Evolutionary conservation across 2,888 invertebrate genomes (phyloP).

Genomic region (Volucella zonaria): DNA sequence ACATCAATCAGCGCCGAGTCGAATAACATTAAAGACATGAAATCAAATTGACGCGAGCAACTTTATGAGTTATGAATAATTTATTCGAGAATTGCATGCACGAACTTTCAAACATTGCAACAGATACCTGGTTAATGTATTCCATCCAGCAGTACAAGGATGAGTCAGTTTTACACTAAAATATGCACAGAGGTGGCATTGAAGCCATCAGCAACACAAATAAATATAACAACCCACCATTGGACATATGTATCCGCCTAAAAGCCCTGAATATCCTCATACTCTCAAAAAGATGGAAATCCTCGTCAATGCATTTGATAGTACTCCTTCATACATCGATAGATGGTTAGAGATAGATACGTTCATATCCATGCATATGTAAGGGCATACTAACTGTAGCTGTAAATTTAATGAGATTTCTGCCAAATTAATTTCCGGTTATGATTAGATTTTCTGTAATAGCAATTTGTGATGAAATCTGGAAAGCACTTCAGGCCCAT

Average conservation of each 20-base stretch:
- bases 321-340: background rate
- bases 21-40: constrained; percentile 70
- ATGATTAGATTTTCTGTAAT: constrained; percentile 83
- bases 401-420: constrained; percentile 83
- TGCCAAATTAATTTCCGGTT: constrained; percentile 83
- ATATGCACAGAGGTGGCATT: background rate
- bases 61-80: constrained; percentile 69
- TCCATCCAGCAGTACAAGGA: background rate
- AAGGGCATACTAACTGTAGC: constrained; percentile 68
- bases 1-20: constrained; percentile 10
- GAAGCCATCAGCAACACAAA: background rate
- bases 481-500: background rate
- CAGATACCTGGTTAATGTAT: constrained; percentile 35
- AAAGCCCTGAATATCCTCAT: constrained; percentile 1
- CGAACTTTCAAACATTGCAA: constrained; percentile 18
- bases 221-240: constrained; percentile 28
- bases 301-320: background rate
- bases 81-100: constrained; percentile 58
- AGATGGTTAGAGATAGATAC: background rate
- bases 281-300: background rate
- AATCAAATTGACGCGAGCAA: constrained; percentile 80
- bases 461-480: constrained; percentile 81
- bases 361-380: constrained; percentile 33
- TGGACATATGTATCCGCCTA: background rate
- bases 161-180: background rate